Conservation (phyloP, 2,113 vertebrate genomes). For the Trichomycterus rosablanca region DNA sequence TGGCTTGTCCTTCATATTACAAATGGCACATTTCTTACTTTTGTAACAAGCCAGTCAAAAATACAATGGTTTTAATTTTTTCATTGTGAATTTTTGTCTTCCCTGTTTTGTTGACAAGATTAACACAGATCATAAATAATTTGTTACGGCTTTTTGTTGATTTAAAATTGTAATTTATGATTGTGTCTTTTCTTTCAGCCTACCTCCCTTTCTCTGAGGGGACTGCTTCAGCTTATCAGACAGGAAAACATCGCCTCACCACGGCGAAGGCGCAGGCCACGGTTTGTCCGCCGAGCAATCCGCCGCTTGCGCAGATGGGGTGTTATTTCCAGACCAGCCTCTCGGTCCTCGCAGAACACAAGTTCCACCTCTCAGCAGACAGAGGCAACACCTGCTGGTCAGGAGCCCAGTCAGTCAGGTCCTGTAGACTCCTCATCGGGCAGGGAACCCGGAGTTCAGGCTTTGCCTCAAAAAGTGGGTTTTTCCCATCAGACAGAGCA, state of each 20-base stretch:
- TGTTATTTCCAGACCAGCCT: slow-evolving; percentile 66
- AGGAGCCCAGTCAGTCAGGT: slow-evolving; percentile 50
- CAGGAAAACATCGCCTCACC: slow-evolving; percentile 69
- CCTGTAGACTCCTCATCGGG: slow-evolving; percentile 56
- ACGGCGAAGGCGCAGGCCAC: slow-evolving; percentile 69
- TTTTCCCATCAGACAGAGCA: slow-evolving; percentile 50
- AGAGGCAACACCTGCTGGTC: slow-evolving; percentile 46
- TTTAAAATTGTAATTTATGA: too few relatives aligned
- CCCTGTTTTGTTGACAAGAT: too few relatives aligned
- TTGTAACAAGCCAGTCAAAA: too few relatives aligned
- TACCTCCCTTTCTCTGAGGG: slow-evolving; percentile 78
- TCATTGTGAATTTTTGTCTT: too few relatives aligned
- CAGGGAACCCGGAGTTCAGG: slow-evolving; percentile 61
- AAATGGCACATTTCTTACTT: too few relatives aligned
- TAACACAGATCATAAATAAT: too few relatives aligned
- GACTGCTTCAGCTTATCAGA: slow-evolving; percentile 79
- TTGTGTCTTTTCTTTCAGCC: slow-evolving; percentile 57
- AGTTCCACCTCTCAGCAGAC: slow-evolving; percentile 52
- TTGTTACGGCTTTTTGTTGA: too few relatives aligned
- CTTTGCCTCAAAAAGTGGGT: slow-evolving; percentile 68
- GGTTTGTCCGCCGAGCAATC: slow-evolving; percentile 72
- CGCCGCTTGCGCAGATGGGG: slow-evolving; percentile 81
- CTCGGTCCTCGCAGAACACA: slow-evolving; percentile 56
- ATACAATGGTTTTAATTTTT: too few relatives aligned
- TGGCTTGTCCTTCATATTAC: too few relatives aligned